phyloP scores from a whole-genome alignment of 2,888 invertebrate species.

The Limnephilus lunatus region DNA sequence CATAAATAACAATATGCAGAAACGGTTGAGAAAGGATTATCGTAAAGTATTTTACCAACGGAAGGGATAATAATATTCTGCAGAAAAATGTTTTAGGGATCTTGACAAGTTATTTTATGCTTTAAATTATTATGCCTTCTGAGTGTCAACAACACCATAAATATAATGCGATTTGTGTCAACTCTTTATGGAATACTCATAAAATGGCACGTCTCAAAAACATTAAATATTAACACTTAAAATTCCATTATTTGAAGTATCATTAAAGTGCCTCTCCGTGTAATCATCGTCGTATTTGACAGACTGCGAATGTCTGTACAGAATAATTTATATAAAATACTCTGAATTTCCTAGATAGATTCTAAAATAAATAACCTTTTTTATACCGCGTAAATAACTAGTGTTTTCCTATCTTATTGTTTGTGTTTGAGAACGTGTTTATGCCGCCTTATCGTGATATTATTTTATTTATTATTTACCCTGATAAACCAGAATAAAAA shows the following conservation, averaged over 20 bases:
- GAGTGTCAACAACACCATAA: not conserved
- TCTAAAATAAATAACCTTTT: not conserved
- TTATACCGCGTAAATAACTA: not conserved
- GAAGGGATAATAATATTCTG: not conserved
- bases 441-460: not conserved
- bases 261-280: not conserved
- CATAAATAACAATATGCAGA: not conserved
- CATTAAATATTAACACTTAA: not conserved
- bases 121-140: not conserved
- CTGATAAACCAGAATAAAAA: not conserved
- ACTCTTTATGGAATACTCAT: not conserved
- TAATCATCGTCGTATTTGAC: not conserved
- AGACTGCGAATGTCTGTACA: not conserved
- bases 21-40: not conserved
- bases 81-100: not conserved
- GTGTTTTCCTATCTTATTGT: not conserved
- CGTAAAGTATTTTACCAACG: not conserved
- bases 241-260: not conserved
- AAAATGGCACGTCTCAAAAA: not conserved
- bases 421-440: not conserved
- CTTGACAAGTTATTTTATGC: not conserved
- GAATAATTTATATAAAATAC: not conserved
- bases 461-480: not conserved
- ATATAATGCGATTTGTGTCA: slow-evolving; percentile 2
- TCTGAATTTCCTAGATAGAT: not conserved